These are phyloP conservation scores for Drosophila seguyi DNA, from an alignment of 1,140 invertebrate species.

Conservation along the genomic window DNA sequence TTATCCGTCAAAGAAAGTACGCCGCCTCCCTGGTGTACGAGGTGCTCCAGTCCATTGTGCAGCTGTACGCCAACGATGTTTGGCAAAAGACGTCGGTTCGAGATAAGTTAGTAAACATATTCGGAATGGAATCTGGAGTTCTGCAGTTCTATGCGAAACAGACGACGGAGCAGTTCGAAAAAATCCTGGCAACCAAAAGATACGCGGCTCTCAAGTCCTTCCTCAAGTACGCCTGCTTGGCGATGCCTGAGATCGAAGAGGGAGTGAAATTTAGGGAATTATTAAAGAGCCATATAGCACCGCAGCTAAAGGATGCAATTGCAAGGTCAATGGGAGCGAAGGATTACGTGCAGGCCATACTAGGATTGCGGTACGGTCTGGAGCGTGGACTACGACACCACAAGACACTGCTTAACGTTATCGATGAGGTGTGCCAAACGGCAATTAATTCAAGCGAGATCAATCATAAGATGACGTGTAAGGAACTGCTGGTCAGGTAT, in stretches of 20 bases:
- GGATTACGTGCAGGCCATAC: conserved; percentile 21
- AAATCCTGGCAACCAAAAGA: neutral
- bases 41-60: conserved; percentile 21
- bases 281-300: neutral
- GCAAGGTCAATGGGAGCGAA: neutral
- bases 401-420: neutral
- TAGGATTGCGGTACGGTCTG: neutral
- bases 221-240: conserved; percentile 27
- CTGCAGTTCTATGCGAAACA: conserved; percentile 8
- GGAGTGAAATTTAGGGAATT: neutral
- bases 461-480: neutral
- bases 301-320: neutral
- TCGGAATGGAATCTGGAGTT: neutral
- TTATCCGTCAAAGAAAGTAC: neutral
- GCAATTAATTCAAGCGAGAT: neutral
- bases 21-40: neutral
- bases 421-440: neutral
- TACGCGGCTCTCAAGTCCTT: conserved; percentile 10
- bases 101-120: conserved; percentile 18
- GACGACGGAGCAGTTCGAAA: neutral
- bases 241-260: conserved; percentile 18
- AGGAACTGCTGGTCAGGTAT: neutral
- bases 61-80: conserved; percentile 27
- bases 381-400: conserved; percentile 3
- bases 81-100: conserved; percentile 3